These are phyloP conservation scores for Oreochromis tanganicae DNA, from an alignment of 2,113 vertebrate genomes.

Conservation along the genomic window DNA sequence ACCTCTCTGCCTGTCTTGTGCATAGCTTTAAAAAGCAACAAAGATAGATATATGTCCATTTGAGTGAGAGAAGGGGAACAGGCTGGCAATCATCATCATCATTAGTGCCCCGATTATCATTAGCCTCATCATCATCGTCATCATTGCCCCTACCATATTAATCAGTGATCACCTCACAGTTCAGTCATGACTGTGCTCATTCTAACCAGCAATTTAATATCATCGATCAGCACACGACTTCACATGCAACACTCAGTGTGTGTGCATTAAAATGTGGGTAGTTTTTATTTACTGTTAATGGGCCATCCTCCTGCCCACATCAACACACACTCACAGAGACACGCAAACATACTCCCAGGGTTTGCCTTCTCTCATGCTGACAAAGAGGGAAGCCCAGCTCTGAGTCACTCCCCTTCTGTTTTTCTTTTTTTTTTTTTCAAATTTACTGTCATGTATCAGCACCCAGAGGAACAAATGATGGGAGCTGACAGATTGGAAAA, in stretches of 20 bases:
- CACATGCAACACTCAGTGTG: neutral
- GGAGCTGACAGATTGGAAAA: neutral
- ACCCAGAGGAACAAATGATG: slow-evolving; percentile 10
- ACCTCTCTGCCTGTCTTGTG: neutral
- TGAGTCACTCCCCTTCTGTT: neutral
- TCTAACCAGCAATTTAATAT: neutral
- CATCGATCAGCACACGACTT: neutral
- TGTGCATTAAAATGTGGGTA: neutral
- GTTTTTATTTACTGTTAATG: neutral
- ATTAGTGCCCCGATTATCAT: slow-evolving; percentile 10
- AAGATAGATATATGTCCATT: neutral
- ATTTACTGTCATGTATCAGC: neutral
- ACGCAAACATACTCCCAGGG: neutral
- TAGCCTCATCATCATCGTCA: neutral
- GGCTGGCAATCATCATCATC: slow-evolving; percentile 3
- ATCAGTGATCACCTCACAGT: neutral
- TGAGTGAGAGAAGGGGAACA: neutral
- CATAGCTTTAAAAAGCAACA: neutral
- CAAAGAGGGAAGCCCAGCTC: slow-evolving; percentile 10
- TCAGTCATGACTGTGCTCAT: neutral
- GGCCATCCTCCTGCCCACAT: neutral
- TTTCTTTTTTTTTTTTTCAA: neutral
- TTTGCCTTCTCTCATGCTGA: neutral
- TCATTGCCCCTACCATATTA: neutral
- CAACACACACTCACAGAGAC: neutral